Base-by-base conservation (phyloP, 2,797 vertebrate genomes). In the Sebastes hubbsi region DNA sequence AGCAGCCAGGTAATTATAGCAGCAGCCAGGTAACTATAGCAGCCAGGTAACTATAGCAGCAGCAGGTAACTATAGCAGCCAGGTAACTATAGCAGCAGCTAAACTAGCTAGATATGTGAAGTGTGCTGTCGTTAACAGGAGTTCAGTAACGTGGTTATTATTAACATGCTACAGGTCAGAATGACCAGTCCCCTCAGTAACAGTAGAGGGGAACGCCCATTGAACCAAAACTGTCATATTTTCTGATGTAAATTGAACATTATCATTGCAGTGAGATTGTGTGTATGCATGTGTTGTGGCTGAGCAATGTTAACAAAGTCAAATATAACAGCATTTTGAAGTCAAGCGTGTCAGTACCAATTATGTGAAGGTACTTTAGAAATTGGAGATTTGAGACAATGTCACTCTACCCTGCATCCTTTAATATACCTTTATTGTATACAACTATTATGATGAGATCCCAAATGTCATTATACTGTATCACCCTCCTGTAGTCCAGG, bases 101-200 rank as follows among this genome's bases (percentile, higher is more conserved):
- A 24, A 38, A 66, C 68, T 80, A 80, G 60, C 75, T 24, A 82
- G 75, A 77, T 88, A 64, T 85, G 61, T 13, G 59, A 46, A 14
- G 22, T 34, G 62, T 73, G 83, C 84, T 86, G 46, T 49, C 2
- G 61, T 75, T 81, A 78, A 42, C 82, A 58, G 18, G 7, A 8
- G 25, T 65, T 46, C 61, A 60, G 18, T 67, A 70, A 56, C 27
- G 16, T 34, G 10, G 9, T 30, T 25, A 2, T 14, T n/a, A 7
- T 58, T 8, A 22, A 32, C 16, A 55, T 54, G 22, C 11, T 64
- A 4, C 22, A 16, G 32, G 25, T n/a, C 10, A 46, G 5, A 34
- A 4, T 67, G 11, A 11, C 9, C 36, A 4, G 6, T 20, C 36
- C 16, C 4, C 4, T 6, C 4, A 52, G 4, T 65, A 5, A 65